Evolutionary conservation across 2,888 invertebrate species (phyloP), one percentile per base, ranked within the genome.

Genomic region (Imbricaverruca yamaguchii): DNA sequence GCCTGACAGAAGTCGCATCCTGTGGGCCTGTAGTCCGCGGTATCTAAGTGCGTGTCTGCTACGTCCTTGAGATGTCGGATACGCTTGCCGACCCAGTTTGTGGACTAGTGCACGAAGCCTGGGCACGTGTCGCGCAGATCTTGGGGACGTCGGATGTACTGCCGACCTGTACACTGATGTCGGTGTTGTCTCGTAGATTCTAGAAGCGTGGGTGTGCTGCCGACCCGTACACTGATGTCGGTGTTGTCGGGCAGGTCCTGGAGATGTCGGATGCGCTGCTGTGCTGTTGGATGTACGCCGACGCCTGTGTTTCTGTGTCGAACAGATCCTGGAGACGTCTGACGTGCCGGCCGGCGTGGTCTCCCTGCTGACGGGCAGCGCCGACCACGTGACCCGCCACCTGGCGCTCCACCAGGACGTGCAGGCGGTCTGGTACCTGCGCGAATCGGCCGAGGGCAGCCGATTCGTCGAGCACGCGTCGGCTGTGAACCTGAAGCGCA

Each of bases 291-390:
- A n/a, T n/a, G 4, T 39, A 39, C 39, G 4, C 39, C 4, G 4
- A 39, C 39, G 4, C 39, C 39, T 39, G 61, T 18, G 18, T 63
- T 13, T 63, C 61, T 18, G 61, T 13, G 13, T 8, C 21, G 55
- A 21, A 10, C 25, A 88, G 88, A 85, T 88, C 57, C 86, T 88
- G 84, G 88, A 88, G 82, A 88, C 88, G 0, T 88, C 88, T 7
- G 88, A 88, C 83, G 83, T 89, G 80, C 88, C 88, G 59, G 87
- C 85, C 18, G 88, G 88, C 25, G 88, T 88, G 56, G 86, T 89
- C 61, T 88, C 88, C 85, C 87, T 88, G 65, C 83, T 88, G 13
- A 87, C 88, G 21, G 88, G 88, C 39, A 85, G 85, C 83, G 81
- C 85, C 21, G 86, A 87, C 80, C 87, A 87, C 82, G 83, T 88